These are phyloP conservation scores for Drosophila atroscutellata DNA, from an alignment of 2,888 invertebrate genomes.

Conservation along the genomic window DNA sequence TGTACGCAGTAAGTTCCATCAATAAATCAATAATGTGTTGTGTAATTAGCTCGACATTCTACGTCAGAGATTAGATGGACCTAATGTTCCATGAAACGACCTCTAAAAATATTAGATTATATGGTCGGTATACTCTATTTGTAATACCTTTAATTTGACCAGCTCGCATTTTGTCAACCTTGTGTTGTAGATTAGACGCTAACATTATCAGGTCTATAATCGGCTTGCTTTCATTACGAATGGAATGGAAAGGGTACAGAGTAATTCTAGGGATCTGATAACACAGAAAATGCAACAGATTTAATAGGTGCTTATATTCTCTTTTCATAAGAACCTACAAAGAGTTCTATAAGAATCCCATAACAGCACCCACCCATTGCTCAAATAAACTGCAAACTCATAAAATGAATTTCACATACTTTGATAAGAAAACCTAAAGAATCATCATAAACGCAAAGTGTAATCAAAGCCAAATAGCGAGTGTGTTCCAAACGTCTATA, in stretches of 20 bases:
- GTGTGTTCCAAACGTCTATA: not conserved
- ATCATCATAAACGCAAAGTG: conserved; percentile 1
- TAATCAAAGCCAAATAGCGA: not conserved
- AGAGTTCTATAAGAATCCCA: not conserved
- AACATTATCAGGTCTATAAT: conserved; percentile 22
- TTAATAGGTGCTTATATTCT: not conserved
- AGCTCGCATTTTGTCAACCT: conserved; percentile 23
- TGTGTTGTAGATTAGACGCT: conserved; percentile 19
- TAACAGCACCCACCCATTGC: not conserved
- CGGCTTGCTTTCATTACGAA: not conserved
- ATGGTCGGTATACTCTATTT: conserved; percentile 12
- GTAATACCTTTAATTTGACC: conserved; percentile 20
- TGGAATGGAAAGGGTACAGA: not conserved
- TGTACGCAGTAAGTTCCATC: conserved; percentile 8
- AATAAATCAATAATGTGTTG: conserved; percentile 50
- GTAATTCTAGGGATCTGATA: not conserved
- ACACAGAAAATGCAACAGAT: not conserved
- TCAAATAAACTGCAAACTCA: not conserved
- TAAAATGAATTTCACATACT: not conserved
- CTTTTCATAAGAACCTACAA: too few relatives aligned
- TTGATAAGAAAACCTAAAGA: not conserved
- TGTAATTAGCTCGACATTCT: conserved; percentile 23
- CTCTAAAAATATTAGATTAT: conserved; percentile 58
- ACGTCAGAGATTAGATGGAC: conserved; percentile 41
- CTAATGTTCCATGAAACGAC: conserved; percentile 77